phyloP scores from a whole-genome alignment of 2,888 invertebrate species.

The Sericinus montela region DNA sequence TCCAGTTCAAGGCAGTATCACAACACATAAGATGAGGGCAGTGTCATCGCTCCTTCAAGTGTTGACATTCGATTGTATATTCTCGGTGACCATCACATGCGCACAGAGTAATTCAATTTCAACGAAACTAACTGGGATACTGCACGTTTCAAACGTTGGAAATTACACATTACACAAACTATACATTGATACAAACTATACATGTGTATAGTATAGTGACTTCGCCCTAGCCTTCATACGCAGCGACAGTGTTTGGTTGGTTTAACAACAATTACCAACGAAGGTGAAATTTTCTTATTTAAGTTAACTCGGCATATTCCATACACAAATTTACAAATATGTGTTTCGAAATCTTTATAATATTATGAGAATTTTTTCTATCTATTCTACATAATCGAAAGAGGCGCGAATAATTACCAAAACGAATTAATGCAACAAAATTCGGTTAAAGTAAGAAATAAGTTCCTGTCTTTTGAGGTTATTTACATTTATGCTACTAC shows the following conservation, averaged over 20 bases:
- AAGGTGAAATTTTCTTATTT: slow-evolving; percentile 36
- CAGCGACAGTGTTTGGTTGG: slow-evolving; percentile 26
- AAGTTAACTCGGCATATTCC: slow-evolving; percentile 25
- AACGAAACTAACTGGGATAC: slow-evolving; percentile 37
- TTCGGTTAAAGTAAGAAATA: background rate
- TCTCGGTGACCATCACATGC: slow-evolving; percentile 61
- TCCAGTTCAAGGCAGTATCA: slow-evolving; percentile 24
- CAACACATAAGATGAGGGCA: slow-evolving; percentile 27
- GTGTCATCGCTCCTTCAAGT: slow-evolving; percentile 73
- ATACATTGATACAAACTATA: slow-evolving; percentile 8
- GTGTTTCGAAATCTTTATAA: background rate
- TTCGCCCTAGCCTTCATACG: slow-evolving; percentile 30
- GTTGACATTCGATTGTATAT: slow-evolving; percentile 72
- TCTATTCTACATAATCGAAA: no score
- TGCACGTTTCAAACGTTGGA: slow-evolving; percentile 20
- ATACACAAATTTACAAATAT: background rate
- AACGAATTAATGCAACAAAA: background rate
- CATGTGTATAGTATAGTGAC: slow-evolving; percentile 15
- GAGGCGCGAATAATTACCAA: background rate
- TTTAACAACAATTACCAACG: slow-evolving; percentile 29
- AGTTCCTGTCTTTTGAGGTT: background rate
- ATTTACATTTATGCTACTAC: background rate
- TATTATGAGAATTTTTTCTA: background rate
- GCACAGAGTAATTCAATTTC: slow-evolving; percentile 58
- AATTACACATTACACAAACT: no score